Base-by-base conservation (phyloP, 2,113 vertebrate species). In the Hucho hucho region DNA sequence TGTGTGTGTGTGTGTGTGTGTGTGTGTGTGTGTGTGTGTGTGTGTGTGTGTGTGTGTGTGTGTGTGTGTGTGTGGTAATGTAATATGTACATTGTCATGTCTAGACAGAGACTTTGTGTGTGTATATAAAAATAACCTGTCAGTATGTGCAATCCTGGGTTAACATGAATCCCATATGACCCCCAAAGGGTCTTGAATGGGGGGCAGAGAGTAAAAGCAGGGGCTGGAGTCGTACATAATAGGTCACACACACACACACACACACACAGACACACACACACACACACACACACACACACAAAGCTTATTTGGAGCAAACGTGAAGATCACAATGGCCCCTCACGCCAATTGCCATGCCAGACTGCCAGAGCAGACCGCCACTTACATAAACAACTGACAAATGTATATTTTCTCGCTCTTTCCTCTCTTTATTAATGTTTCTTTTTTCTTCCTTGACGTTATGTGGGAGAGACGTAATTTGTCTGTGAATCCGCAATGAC, bases 401-500 rank as follows among this genome's bases (percentile, higher is more conserved):
- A 86, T 87, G 78, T 79, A 72, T 84, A 75, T 87, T 82, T 78
- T 81, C 24, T 53, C 80, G 81, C 75, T 84, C 84, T 83, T 84
- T 86, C 78, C 75, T 73, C 78, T 76, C 76, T 83, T 75, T 88
- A 73, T 85, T 88, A 81, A 81, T 84, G 63, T 82, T 83, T 89
- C 64, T 77, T 47, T n/a, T 25, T 25, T 46, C 24, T 64, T 73
- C 74, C 77, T 81, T 69, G 66, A 84, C 82, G 81, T 90, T 84
- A 92, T 87, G 83, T 87, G 87, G 77, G 76, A 86, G 86, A 88
- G 88, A 86, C 89, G 85, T 90, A 89, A 92, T 92, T 93, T 84
- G 90, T 92, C 88, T 79, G 73, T 84, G 81, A 76, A 87, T 77
- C 84, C 78, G 78, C 77, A 81, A 87, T 84, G 83, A 84, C 75